Base-by-base conservation (phyloP, 1,140 invertebrate genomes). In the Vanessa atalanta region DNA sequence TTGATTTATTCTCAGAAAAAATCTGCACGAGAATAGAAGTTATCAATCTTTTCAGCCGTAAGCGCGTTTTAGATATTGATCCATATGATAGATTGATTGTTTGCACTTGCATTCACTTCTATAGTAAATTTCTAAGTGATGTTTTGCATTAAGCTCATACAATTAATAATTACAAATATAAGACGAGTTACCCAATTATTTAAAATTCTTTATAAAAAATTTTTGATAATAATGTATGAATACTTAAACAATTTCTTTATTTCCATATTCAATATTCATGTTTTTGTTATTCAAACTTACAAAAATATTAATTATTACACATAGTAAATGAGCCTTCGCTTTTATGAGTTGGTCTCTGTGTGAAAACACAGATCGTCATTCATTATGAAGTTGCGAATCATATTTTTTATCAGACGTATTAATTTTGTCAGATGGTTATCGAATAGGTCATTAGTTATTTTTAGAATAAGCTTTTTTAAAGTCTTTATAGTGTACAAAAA, bases 351-450 rank as follows among this genome's bases (percentile, higher is more conserved):
- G 57, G 64, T 55, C 26, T 47, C 57, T 51, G 31, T 70, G 50
- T 63, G 16, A 51, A 63, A 65, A 74, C 51, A 74, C 73, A 71
- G 74, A 63, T 70, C 73, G 48, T 63, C 75, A 80, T 83, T 83
- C 79, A 83, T 83, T 67, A 73, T 72, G 71, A 77, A 70, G 61
- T 76, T 64, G 77, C 50, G 66, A 65, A 78, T 77, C 78, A 76
- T 72, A 73, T 79, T 81, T 81, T 79, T 81, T 76, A 72, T 68
- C 73, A 79, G 70, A 72, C 73, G 74, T 73, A 78, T 80, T 76
- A 78, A 79, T 80, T 78, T 73, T 57, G 65, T 76, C 65, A 70
- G 74, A 71, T 75, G 73, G 13, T n/a, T 65, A 69, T 31, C 53
- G 26, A 26, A 31, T 55, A 61, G 47, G 50, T 74, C 67, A 74